These are phyloP conservation scores for Sebastes fasciatus DNA, from an alignment of 2,113 vertebrate genomes.

Conservation along the genomic window DNA sequence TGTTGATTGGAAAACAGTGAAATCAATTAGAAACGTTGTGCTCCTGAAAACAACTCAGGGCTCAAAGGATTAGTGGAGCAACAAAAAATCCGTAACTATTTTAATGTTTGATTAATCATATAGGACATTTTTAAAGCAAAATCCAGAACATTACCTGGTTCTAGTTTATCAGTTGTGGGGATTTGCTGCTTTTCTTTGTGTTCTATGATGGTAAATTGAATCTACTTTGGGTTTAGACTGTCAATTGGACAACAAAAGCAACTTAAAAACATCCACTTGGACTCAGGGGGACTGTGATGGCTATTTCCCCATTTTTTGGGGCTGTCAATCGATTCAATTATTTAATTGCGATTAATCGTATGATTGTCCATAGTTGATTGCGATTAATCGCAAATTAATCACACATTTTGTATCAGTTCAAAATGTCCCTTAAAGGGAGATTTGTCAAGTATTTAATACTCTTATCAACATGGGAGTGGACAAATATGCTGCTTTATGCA, in stretches of 20 bases:
- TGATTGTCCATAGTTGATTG: too few species aligned
- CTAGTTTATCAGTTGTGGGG: not conserved
- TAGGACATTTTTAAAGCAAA: not conserved
- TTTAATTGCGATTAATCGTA: too few species aligned
- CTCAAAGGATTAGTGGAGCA: not conserved
- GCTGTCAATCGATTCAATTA: too few species aligned
- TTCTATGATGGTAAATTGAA: not conserved
- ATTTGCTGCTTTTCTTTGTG: not conserved
- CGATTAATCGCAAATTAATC: too few species aligned
- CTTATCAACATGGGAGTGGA: too few species aligned
- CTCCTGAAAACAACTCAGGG: not conserved
- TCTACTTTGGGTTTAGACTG: not conserved
- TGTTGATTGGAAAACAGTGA: not conserved
- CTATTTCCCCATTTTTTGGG: not conserved
- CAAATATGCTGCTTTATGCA: too few species aligned
- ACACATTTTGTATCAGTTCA: too few species aligned
- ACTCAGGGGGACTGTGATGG: not conserved
- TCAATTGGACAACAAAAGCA: not conserved
- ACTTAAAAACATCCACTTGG: not conserved
- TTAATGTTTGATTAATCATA: too few species aligned
- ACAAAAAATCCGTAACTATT: not conserved
- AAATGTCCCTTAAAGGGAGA: too few species aligned
- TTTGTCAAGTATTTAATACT: too few species aligned
- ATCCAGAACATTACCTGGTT: not conserved
- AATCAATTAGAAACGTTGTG: not conserved